A percentile compares a stretch with the other conserved stretches of the same genome.
These are phyloP conservation scores for Ptychoptera contaminata DNA, from an alignment of 2,888 invertebrate genomes.

Conservation along the genomic window DNA sequence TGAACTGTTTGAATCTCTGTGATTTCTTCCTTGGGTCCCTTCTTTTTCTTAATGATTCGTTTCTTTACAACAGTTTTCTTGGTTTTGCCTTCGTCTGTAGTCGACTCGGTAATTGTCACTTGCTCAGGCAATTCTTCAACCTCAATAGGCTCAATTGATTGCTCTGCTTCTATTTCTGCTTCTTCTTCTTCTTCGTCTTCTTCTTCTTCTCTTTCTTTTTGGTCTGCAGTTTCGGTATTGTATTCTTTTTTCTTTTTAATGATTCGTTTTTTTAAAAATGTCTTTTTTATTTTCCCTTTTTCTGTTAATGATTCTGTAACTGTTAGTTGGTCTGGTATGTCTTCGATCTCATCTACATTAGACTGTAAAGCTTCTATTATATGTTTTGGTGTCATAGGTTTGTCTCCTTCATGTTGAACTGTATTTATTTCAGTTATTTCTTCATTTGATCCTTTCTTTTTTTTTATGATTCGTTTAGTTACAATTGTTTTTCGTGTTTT, in stretches of 20 bases:
- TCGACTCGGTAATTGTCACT: too few species aligned
- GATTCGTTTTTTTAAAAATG: slow-evolving; percentile 5
- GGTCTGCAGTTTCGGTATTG: slow-evolving; percentile 9
- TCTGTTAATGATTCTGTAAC: slow-evolving; percentile 30
- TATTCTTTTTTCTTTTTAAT: slow-evolving; percentile 24
- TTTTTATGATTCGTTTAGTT: slow-evolving; percentile 23
- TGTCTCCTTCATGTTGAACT: slow-evolving; percentile 18
- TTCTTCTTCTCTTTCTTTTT: too few species aligned
- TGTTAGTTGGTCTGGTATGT: slow-evolving; percentile 25
- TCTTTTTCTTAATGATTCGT: too few species aligned
- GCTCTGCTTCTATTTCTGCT: too few species aligned
- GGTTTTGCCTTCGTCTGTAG: too few species aligned
- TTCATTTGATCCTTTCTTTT: slow-evolving; percentile 11
- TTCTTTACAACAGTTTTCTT: too few species aligned
- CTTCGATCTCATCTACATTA: slow-evolving; percentile 15
- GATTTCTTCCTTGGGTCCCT: too few species aligned
- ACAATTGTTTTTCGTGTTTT: slow-evolving; percentile 22
- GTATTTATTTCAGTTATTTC: slow-evolving; percentile 20
- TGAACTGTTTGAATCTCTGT: too few species aligned
- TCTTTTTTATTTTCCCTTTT: slow-evolving; percentile 15
- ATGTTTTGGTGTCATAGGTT: slow-evolving; percentile 20
- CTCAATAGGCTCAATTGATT: too few species aligned
- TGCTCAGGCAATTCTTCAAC: too few species aligned
- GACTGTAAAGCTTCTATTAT: slow-evolving; percentile 26
- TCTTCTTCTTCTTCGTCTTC: too few species aligned